Conservation (phyloP, 2,888 invertebrate genomes). For the Leptarthrus brevirostris region DNA sequence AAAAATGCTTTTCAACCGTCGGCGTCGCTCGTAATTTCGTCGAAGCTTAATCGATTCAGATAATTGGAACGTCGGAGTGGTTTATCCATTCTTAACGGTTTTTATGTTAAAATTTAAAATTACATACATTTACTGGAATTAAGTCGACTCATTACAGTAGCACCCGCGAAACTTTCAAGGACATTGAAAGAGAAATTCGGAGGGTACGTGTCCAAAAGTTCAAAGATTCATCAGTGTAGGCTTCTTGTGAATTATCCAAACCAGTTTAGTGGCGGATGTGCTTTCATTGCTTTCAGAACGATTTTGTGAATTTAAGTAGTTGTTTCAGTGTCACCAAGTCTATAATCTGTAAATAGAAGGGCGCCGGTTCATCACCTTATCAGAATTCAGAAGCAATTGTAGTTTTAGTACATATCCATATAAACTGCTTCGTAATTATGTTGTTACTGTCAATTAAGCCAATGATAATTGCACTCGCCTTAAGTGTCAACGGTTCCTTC, state of each 20-base stretch:
- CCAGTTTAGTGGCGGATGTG: constrained; percentile 23
- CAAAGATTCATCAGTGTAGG: constrained; percentile 17
- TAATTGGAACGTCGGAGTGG: background rate
- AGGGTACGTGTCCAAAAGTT: constrained; percentile 17
- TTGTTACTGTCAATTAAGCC: too few species aligned
- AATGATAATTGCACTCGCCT: too few species aligned
- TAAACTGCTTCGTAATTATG: too few species aligned
- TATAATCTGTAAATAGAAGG: constrained; percentile 1
- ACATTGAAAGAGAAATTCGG: constrained; percentile 29
- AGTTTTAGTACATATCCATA: too few species aligned
- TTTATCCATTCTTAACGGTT: constrained; percentile 12
- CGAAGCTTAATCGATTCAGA: too few species aligned
- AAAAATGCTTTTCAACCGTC: too few species aligned
- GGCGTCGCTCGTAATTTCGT: too few species aligned
- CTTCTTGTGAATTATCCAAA: constrained; percentile 13
- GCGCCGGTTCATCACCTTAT: background rate
- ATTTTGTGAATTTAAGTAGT: constrained; percentile 6
- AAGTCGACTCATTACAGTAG: constrained; percentile 13
- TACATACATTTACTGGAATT: constrained; percentile 4
- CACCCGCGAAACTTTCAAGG: constrained; percentile 1
- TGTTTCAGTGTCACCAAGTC: constrained; percentile 17
- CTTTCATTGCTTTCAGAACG: background rate
- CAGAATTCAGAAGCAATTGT: too few species aligned
- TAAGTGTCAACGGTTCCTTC: too few species aligned
- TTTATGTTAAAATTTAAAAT: background rate